phyloP scores from a whole-genome alignment of 2,797 vertebrate genomes.

The Lutjanus argentimaculatus region DNA sequence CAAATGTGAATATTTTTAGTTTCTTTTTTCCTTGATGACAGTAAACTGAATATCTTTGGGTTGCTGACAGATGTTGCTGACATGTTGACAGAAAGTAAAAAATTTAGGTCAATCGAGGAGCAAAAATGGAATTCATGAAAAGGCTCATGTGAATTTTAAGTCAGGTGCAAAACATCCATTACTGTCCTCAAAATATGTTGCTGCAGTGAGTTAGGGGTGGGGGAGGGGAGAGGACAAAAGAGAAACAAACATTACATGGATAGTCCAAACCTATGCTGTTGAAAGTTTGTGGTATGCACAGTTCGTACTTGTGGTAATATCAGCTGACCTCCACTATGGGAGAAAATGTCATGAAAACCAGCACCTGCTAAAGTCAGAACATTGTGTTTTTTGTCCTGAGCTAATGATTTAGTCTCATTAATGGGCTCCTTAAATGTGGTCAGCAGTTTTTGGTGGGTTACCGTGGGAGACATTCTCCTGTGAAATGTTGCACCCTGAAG shows the following conservation, averaged over 20 bases:
- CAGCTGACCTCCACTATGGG: neutral
- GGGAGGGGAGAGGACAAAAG: neutral
- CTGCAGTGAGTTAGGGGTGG: neutral
- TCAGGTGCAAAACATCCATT: neutral
- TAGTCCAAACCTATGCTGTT: neutral
- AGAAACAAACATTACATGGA: neutral
- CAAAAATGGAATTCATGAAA: neutral
- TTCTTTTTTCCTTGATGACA: too few relatives aligned
- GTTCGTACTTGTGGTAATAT: neutral
- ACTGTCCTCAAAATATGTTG: neutral
- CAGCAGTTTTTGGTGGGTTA: constrained; percentile 19
- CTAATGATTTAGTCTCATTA: neutral
- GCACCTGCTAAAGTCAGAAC: neutral
- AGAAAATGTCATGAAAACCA: neutral
- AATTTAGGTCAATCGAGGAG: neutral
- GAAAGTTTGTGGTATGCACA: constrained; percentile 4
- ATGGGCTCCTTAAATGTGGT: neutral
- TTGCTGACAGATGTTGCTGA: too few relatives aligned
- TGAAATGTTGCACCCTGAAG: constrained; percentile 41
- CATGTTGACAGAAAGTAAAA: too few relatives aligned
- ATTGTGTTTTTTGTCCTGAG: neutral
- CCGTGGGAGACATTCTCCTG: constrained; percentile 36
- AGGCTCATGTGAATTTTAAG: neutral
- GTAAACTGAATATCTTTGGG: too few relatives aligned
- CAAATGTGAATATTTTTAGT: too few relatives aligned